These are phyloP conservation scores for Proterorhinus semilunaris DNA, from an alignment of 2,113 vertebrate species.

Conservation along the genomic window DNA sequence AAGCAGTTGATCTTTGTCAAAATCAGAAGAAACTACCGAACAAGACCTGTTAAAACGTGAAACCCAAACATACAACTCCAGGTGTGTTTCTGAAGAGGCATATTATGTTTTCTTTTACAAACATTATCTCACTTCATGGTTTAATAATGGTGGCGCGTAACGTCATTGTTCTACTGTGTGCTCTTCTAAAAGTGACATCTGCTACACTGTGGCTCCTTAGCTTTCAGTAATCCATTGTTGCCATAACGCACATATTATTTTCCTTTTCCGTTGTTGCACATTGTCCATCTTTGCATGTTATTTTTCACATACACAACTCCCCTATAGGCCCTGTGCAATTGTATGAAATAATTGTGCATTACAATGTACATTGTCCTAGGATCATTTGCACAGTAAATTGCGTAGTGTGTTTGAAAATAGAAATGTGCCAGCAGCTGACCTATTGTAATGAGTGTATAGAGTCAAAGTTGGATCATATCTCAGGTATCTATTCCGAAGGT, in stretches of 20 bases:
- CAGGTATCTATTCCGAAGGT: neutral
- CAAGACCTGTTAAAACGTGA: no score
- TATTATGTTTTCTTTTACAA: no score
- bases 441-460: conserved; percentile 4
- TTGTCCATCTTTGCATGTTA: neutral
- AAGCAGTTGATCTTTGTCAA: no score
- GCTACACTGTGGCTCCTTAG: neutral
- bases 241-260: neutral
- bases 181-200: neutral
- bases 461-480: neutral
- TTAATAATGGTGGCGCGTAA: no score
- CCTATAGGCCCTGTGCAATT: conserved; percentile 3
- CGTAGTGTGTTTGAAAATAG: neutral
- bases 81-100: no score
- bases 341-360: neutral
- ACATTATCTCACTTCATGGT: no score
- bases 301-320: neutral
- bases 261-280: neutral
- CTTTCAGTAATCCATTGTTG: neutral
- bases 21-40: no score
- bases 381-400: conserved; percentile 1
- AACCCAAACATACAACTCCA: no score
- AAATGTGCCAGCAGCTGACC: neutral
- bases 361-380: neutral
- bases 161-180: no score